Conservation (phyloP, 2,113 vertebrate genomes). For the Procavia capensis region DNA sequence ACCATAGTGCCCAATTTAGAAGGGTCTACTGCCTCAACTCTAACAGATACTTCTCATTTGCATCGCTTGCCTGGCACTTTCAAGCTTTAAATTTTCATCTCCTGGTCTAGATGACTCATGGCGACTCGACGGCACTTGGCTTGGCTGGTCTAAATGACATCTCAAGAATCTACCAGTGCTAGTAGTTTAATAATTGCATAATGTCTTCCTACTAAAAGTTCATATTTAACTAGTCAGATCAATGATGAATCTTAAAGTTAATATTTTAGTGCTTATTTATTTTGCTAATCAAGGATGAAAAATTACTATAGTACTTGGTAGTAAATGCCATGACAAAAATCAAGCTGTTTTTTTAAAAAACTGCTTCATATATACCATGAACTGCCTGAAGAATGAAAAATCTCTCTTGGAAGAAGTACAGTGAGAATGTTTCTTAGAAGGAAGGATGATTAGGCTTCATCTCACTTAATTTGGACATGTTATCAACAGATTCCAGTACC, state of each 20-base stretch:
- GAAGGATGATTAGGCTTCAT: not conserved
- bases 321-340: not conserved
- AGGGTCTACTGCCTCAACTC: not conserved
- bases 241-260: not conserved
- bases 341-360: not conserved
- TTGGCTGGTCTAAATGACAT: not conserved
- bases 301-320: not conserved
- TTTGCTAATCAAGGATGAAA: not conserved
- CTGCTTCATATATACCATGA: not conserved
- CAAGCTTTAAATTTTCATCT: not conserved
- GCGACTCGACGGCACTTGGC: too few species aligned
- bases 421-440: not conserved
- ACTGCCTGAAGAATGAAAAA: not conserved
- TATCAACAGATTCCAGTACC: not conserved
- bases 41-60: not conserved
- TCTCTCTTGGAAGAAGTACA: not conserved
- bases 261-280: not conserved
- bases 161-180: not conserved
- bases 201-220: not conserved
- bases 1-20: not conserved
- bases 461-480: not conserved
- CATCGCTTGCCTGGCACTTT: not conserved
- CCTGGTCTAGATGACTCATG: not conserved
- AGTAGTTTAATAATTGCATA: not conserved
- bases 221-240: not conserved